Percentiles rank a stretch among this genome's conserved stretches.
These are phyloP conservation scores for Drosophila tsacasi DNA, from an alignment of 1,140 invertebrate genomes.

Conservation along the genomic window DNA sequence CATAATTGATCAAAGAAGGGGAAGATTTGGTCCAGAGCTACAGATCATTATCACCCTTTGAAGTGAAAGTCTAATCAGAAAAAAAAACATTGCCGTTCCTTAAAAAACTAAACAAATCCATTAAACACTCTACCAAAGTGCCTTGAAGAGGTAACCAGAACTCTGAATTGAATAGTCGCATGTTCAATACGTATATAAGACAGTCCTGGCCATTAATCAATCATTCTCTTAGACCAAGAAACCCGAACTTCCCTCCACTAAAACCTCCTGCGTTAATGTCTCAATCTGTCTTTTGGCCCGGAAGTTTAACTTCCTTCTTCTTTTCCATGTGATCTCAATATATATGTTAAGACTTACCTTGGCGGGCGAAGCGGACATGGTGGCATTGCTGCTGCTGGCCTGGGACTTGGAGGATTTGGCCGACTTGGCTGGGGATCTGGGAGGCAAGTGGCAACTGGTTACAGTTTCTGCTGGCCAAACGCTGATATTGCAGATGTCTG, in stretches of 20 bases:
- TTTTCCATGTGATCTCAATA: not conserved
- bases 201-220: conserved; percentile 5
- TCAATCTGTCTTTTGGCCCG: conserved; percentile 4
- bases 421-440: conserved; percentile 72
- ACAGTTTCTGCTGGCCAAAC: conserved; percentile 56
- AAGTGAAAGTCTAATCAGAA: conserved; percentile 13
- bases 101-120: not conserved
- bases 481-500: conserved; percentile 75
- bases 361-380: conserved; percentile 66
- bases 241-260: not conserved
- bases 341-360: conserved; percentile 61
- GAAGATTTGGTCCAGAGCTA: not conserved
- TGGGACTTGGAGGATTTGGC: conserved; percentile 65
- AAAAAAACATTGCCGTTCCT: conserved; percentile 1
- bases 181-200: not conserved
- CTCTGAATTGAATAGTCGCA: no score
- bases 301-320: conserved; percentile 23
- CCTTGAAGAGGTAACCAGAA: not conserved
- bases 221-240: not conserved
- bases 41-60: not conserved
- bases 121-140: not conserved
- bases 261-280: conserved; percentile 4
- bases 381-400: conserved; percentile 75
- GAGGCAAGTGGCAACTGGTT: conserved; percentile 65
- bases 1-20: not conserved